Evolutionary conservation across 1,140 invertebrate species (phyloP), one percentile per base, ranked within the genome.

Genomic region (Dendroctonus ponderosae): DNA sequence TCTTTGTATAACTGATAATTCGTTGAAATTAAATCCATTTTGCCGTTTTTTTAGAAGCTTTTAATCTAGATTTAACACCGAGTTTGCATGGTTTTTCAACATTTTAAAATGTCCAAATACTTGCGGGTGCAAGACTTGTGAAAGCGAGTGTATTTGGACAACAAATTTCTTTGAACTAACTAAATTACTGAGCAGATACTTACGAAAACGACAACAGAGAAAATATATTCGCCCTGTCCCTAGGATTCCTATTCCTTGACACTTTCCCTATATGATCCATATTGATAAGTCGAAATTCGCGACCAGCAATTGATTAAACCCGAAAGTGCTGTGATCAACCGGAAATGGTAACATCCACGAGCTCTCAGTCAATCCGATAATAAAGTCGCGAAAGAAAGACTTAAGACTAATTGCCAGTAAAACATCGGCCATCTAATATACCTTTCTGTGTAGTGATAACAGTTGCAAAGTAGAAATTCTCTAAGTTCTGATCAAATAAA

Each of bases 261-360:
- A 67, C 44, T 48, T 59, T 42, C 11, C 66, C 61, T 38, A 63
- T 41, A 53, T 68, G 66, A 56, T 62, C 66, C 66, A 63, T 64
- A 46, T 46, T 46, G 43, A 46, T 15, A 8, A 11, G 37, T 7
- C 6, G 7, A 53, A 38, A 53, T 26, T 7, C 8, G 26, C 52
- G 52, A 7, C 52, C 11, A 53, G 12, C 15, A 26, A 50, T 50
- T 50, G 48, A 15, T 50, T 50, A 50, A 50, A 50, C 7, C 48
- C 48, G 48, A 50, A 50, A 50, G 26, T 50, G 7, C 48, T 6
- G 48, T 14, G 7, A 11, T 12, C 48, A 15, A 14, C 12, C 26
- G 7, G 48, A 50, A 50, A 12, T 50, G 12, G 7, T 50, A 15
- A 50, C 48, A 50, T 50, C 12, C 48, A 50, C 48, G 12, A 26